phyloP scores from a whole-genome alignment of 2,113 vertebrate genomes.

The Hiodon alosoides region DNA sequence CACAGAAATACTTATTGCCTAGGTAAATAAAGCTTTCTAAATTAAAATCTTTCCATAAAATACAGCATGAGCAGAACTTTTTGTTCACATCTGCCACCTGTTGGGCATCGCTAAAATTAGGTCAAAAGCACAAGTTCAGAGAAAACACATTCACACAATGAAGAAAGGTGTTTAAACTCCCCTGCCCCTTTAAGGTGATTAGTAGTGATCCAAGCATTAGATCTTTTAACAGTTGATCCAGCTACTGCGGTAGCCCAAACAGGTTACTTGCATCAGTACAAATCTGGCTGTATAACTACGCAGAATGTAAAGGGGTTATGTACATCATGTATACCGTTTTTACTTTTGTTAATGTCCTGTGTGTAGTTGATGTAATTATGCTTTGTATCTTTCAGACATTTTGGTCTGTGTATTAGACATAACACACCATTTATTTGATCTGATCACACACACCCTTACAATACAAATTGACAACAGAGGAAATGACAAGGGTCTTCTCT shows the following conservation, averaged over 20 bases:
- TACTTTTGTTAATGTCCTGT: too few relatives aligned
- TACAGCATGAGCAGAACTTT: not conserved
- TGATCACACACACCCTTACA: not conserved
- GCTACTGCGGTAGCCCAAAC: too few relatives aligned
- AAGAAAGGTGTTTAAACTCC: not conserved
- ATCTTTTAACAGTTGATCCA: too few relatives aligned
- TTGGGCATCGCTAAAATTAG: not conserved
- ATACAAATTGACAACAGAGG: not conserved
- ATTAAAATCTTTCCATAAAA: not conserved
- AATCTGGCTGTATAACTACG: too few relatives aligned
- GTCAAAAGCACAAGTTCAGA: too few relatives aligned
- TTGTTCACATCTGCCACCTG: conserved; percentile 7
- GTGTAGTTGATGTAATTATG: not conserved
- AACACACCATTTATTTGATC: not conserved
- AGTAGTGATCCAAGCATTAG: too few relatives aligned
- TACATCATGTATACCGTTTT: too few relatives aligned
- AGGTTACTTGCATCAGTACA: too few relatives aligned
- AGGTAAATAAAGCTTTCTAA: too few relatives aligned
- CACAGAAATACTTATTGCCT: too few relatives aligned
- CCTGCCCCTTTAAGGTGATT: not conserved
- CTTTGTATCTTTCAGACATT: not conserved
- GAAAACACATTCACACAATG: too few relatives aligned
- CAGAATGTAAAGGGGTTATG: too few relatives aligned
- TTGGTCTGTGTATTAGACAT: not conserved
- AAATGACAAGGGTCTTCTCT: conserved; percentile 36